Conservation (phyloP, 2,797 vertebrate species). For the Antrozous pallidus region DNA sequence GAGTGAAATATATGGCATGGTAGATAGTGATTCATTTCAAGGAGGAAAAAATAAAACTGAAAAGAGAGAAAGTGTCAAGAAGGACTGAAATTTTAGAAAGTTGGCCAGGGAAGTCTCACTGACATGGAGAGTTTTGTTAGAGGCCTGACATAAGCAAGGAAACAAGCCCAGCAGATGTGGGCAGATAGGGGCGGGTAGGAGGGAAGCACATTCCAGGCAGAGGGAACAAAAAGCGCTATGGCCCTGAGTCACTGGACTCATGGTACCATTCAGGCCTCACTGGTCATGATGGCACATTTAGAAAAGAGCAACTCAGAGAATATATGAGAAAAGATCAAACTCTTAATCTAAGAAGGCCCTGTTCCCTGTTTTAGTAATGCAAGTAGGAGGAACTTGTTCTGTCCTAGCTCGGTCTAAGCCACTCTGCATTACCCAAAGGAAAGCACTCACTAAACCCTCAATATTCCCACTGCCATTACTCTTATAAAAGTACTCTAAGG, state of each 20-base stretch:
- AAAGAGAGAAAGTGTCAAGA: neutral
- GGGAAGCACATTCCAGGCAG: neutral
- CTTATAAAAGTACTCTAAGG: neutral
- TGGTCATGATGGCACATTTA: neutral
- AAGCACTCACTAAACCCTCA: neutral
- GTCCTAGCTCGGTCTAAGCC: neutral
- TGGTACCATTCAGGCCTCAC: neutral
- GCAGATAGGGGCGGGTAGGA: rapidly evolving
- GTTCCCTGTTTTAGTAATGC: neutral
- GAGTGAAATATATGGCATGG: neutral
- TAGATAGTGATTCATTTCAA: neutral
- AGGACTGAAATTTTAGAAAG: neutral
- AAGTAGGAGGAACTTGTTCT: neutral
- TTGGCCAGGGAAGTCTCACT: neutral
- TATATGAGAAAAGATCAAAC: neutral
- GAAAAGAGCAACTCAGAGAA: neutral
- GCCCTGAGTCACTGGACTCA: neutral
- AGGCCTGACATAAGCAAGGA: neutral
- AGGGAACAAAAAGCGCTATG: neutral
- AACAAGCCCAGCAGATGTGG: neutral
- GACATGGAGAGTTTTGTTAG: neutral
- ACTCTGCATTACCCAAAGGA: neutral
- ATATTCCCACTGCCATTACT: neutral
- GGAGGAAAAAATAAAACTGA: neutral
- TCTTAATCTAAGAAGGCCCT: neutral